These are phyloP conservation scores for Drosophila ohnishii DNA, from an alignment of 1,140 invertebrate genomes.

Conservation along the genomic window DNA sequence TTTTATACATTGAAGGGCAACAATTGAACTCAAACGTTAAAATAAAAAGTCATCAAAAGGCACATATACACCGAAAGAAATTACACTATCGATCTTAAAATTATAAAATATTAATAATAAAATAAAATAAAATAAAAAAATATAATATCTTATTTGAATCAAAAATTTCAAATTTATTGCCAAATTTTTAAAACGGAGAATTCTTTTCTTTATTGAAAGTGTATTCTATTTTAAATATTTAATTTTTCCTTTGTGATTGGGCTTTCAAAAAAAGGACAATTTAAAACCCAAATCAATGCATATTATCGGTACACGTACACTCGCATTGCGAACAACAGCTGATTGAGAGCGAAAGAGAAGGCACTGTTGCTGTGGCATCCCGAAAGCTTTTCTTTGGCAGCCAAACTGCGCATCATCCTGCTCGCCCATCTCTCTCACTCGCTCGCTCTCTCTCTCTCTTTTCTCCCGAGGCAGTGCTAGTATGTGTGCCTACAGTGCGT, in stretches of 20 bases:
- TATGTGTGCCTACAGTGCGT: constrained; percentile 38
- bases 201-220: too few species aligned
- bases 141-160: not conserved
- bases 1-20: constrained; percentile 8
- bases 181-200: not conserved
- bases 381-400: constrained; percentile 32
- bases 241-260: not conserved
- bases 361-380: constrained; percentile 14
- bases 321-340: constrained; percentile 31
- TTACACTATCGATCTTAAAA: not conserved
- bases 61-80: constrained; percentile 3
- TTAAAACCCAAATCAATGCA: not conserved
- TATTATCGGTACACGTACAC: constrained; percentile 5
- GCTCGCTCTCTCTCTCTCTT: constrained; percentile 5
- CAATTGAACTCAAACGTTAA: not conserved
- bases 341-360: constrained; percentile 23
- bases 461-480: not conserved
- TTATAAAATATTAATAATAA: too few species aligned
- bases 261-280: not conserved
- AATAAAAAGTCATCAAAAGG: not conserved
- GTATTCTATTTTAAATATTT: too few species aligned
- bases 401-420: constrained; percentile 34
- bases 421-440: not conserved
- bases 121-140: not conserved
- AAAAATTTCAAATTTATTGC: not conserved